Conservation (phyloP, 2,113 vertebrate species). For the Campylomormyrus numenius region DNA sequence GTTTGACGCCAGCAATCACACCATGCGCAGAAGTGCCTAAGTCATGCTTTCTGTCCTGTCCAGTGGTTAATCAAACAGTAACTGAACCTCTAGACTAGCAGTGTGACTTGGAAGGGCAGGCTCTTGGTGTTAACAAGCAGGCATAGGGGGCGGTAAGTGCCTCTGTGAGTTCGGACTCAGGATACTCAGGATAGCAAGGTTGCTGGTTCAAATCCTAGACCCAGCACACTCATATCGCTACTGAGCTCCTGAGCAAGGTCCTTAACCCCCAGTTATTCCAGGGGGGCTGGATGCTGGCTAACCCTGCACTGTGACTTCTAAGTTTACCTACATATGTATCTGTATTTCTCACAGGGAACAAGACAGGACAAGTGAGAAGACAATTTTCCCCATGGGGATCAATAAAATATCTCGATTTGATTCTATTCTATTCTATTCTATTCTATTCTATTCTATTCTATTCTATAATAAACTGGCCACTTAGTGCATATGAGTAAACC, state of each 20-base stretch:
- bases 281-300: background rate
- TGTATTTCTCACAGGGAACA: background rate
- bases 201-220: background rate
- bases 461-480: background rate
- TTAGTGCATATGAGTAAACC: background rate
- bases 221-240: background rate
- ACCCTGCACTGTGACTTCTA: background rate
- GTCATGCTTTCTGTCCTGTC: background rate
- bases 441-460: background rate
- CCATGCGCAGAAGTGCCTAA: background rate
- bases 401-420: background rate
- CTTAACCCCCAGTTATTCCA: background rate
- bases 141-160: background rate
- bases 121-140: background rate
- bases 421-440: background rate
- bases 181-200: background rate
- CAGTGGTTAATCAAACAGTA: background rate
- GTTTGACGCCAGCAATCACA: background rate
- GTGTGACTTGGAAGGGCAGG: background rate
- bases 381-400: background rate
- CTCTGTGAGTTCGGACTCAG: background rate
- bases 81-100: background rate
- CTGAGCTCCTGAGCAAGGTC: background rate
- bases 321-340: background rate
- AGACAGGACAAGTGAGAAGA: background rate